A percentile compares a stretch with the other conserved stretches of the same genome.
phyloP scores from a whole-genome alignment of 2,797 vertebrate genomes.

The Scolopax rusticola region DNA sequence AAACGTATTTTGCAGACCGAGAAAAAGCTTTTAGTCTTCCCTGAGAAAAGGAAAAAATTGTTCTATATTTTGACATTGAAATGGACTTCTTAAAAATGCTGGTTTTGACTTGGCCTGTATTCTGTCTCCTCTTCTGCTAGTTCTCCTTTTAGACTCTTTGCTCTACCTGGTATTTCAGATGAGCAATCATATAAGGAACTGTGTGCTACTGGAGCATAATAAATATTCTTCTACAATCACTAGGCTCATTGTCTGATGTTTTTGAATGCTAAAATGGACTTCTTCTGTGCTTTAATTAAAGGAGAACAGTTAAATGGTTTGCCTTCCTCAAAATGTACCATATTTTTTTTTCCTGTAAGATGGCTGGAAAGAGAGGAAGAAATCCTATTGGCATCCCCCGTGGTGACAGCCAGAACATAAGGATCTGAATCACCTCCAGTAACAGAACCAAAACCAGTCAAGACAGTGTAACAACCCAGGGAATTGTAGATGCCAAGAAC shows the following conservation, averaged over 20 bases:
- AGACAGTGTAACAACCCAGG: not conserved
- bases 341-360: slow-evolving; percentile 30
- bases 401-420: not conserved
- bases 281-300: slow-evolving; percentile 30
- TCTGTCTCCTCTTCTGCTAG: not conserved
- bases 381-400: not conserved
- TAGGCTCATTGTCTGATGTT: slow-evolving; percentile 22
- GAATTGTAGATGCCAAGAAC: not conserved
- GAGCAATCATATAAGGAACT: not conserved
- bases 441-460: not conserved
- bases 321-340: slow-evolving; percentile 33
- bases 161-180: not conserved
- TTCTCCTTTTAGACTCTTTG: not conserved
- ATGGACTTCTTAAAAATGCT: not conserved
- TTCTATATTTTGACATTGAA: slow-evolving; percentile 46
- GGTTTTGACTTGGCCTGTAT: slow-evolving; percentile 23
- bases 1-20: not conserved
- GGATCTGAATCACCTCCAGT: not conserved
- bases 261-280: slow-evolving; percentile 47
- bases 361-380: not conserved
- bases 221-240: not conserved
- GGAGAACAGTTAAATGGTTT: slow-evolving; percentile 39
- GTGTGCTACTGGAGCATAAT: not conserved
- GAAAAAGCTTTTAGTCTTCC: not conserved
- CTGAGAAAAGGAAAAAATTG: slow-evolving; percentile 4